Evolutionary conservation across 1,140 invertebrate species (phyloP).

Genomic region (Drusus annulatus): DNA sequence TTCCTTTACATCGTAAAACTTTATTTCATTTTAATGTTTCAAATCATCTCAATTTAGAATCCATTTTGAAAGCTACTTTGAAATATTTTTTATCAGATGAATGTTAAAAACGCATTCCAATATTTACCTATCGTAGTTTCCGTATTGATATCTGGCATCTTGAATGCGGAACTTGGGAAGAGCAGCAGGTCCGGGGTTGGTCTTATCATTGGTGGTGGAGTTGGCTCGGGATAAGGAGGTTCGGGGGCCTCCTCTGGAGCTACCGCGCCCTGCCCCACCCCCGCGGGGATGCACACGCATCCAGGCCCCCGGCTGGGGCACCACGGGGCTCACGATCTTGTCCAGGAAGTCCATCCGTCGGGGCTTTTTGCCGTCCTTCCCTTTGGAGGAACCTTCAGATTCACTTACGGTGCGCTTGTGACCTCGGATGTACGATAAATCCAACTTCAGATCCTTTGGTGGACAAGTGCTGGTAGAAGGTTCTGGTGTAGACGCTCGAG

Average conservation of each 20-base stretch:
- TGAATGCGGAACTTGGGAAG: conserved; percentile 82
- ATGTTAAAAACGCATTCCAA: not conserved
- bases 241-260: conserved; percentile 61
- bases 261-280: conserved; percentile 51
- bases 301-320: conserved; percentile 89
- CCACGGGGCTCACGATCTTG: conserved; percentile 93
- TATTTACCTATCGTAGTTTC: conserved; percentile 91
- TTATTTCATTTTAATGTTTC: no score
- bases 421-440: conserved; percentile 52
- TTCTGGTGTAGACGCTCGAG: conserved; percentile 5
- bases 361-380: conserved; percentile 73
- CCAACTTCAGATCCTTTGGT: conserved; percentile 42
- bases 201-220: conserved; percentile 60
- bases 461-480: conserved; percentile 26
- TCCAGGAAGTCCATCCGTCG: conserved; percentile 82
- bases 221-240: conserved; percentile 60
- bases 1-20: no score
- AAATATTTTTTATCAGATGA: no score
- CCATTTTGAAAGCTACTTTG: no score
- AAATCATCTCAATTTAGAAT: no score
- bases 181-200: conserved; percentile 64
- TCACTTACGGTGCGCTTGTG: conserved; percentile 69
- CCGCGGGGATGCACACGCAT: conserved; percentile 68
- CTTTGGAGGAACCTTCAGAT: conserved; percentile 67
- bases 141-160: conserved; percentile 89